phyloP scores from a whole-genome alignment of 2,888 invertebrate genomes.

The Campoplex capitator region DNA sequence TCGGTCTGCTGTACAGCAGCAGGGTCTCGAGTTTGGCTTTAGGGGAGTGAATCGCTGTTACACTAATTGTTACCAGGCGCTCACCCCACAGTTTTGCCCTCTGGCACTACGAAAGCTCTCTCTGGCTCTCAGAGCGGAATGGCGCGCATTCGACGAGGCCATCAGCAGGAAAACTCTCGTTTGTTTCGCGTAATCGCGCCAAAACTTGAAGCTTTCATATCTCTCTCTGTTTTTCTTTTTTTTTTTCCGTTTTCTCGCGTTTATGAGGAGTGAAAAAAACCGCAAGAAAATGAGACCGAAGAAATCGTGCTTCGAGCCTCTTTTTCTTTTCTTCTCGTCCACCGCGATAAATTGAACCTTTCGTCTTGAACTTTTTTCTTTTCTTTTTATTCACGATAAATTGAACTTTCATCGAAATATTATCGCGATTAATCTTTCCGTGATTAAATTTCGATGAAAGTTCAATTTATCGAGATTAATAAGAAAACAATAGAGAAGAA shows the following conservation, averaged over 20 bases:
- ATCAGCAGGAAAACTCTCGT: constrained; percentile 42
- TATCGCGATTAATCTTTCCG: constrained; percentile 8
- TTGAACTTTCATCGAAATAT: constrained; percentile 26
- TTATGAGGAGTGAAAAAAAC: constrained; percentile 9
- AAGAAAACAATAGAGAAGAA: too few species aligned
- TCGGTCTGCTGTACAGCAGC: constrained; percentile 25
- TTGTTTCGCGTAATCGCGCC: constrained; percentile 59
- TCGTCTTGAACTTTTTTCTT: too few species aligned
- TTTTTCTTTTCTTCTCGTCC: not conserved
- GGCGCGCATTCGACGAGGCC: constrained; percentile 55
- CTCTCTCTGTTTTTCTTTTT: constrained; percentile 11
- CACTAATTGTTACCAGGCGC: constrained; percentile 79
- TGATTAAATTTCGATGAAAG: not conserved
- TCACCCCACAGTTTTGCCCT: constrained; percentile 51
- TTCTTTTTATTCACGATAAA: not conserved
- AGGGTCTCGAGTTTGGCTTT: constrained; percentile 55
- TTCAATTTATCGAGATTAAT: too few species aligned
- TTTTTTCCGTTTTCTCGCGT: not conserved
- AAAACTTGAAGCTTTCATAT: constrained; percentile 36
- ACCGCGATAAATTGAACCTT: not conserved
- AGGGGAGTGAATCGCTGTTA: constrained; percentile 76
- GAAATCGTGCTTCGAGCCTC: not conserved
- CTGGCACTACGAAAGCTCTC: constrained; percentile 37
- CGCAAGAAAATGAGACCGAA: not conserved
- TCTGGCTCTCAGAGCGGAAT: constrained; percentile 55